phyloP scores from a whole-genome alignment of 2,113 vertebrate species.

The Canis aureus region DNA sequence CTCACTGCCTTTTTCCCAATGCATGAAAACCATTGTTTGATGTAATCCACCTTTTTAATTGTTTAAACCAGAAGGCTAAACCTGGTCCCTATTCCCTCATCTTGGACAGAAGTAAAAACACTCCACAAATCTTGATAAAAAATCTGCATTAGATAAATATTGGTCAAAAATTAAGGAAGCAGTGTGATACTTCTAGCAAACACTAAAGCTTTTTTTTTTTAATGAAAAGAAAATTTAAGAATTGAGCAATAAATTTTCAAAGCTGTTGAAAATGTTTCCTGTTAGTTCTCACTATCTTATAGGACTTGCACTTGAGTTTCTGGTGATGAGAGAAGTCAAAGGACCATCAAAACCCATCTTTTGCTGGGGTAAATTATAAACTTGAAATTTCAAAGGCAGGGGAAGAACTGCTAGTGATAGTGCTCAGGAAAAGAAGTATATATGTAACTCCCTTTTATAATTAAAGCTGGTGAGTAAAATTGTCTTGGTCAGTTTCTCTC shows the following conservation, averaged over 20 bases:
- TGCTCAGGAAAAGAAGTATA: background rate
- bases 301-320: background rate
- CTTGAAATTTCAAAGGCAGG: constrained; percentile 10
- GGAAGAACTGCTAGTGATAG: background rate
- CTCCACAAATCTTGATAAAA: background rate
- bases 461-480: background rate
- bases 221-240: background rate
- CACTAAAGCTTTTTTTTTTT: background rate
- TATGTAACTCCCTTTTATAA: background rate
- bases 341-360: background rate
- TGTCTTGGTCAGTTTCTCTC: background rate
- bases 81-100: background rate
- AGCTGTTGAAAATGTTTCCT: background rate
- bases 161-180: background rate
- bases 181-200: background rate
- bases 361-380: background rate
- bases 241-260: background rate
- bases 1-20: background rate
- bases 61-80: background rate
- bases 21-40: background rate
- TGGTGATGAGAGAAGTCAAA: constrained; percentile 17
- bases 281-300: background rate
- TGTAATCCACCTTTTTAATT: background rate
- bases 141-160: background rate
- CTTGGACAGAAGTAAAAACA: background rate